Evolutionary conservation across 92 coral and sea anemone species (phyloP).

Genomic region (Porites rus): DNA sequence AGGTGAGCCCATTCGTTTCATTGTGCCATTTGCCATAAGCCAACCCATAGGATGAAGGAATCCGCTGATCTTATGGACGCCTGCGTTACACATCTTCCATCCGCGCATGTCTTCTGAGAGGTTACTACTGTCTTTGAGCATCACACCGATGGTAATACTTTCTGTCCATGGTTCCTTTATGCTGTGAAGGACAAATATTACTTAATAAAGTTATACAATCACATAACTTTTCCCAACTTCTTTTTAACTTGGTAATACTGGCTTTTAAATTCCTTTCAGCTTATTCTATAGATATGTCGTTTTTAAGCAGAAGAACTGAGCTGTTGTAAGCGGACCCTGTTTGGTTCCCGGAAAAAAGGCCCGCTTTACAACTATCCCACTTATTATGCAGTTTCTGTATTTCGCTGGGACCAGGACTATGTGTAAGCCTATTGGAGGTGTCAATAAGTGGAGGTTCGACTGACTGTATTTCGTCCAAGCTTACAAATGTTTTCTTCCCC

Average conservation of each 20-base stretch:
- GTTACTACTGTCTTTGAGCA: constrained; percentile 30
- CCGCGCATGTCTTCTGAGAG: constrained; percentile 34
- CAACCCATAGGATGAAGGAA: constrained; percentile 70
- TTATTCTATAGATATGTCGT: neutral
- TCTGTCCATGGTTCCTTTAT: constrained; percentile 50
- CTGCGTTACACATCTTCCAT: constrained; percentile 53
- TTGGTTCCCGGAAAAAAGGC: too few relatives aligned
- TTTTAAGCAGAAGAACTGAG: too few relatives aligned
- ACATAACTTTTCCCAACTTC: neutral
- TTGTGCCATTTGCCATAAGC: constrained; percentile 66
- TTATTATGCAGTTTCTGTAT: too few relatives aligned
- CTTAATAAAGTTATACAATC: too few relatives aligned
- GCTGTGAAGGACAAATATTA: neutral
- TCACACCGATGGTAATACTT: constrained; percentile 65
- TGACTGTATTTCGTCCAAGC: too few relatives aligned
- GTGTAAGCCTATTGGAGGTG: too few relatives aligned
- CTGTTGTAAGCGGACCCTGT: too few relatives aligned
- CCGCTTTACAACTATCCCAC: too few relatives aligned
- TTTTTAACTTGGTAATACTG: neutral
- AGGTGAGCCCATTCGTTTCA: constrained; percentile 27
- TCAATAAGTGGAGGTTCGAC: too few relatives aligned
- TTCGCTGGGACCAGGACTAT: too few relatives aligned
- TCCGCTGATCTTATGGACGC: constrained; percentile 47
- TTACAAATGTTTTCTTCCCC: too few relatives aligned
- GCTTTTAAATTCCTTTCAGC: neutral